Percentiles rank a stretch among this genome's conserved stretches.
phyloP scores from a whole-genome alignment of 2,888 invertebrate genomes.

The Augiades crinisus region DNA sequence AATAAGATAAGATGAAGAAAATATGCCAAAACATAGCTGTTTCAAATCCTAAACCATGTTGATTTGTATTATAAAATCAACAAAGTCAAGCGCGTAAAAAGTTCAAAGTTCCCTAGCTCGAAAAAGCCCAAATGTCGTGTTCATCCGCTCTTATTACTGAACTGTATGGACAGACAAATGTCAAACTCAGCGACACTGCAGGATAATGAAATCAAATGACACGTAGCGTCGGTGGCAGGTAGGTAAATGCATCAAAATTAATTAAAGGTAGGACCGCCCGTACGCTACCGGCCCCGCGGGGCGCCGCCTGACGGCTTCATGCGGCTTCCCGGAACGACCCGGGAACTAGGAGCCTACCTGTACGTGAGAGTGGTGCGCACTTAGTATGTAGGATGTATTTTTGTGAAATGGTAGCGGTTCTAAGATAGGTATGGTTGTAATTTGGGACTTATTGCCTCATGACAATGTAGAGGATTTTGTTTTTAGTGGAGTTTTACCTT shows the following conservation, averaged over 20 bases:
- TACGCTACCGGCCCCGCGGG: constrained; percentile 71
- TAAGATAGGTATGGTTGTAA: not conserved
- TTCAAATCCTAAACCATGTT: no score
- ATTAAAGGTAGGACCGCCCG: constrained; percentile 75
- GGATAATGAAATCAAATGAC: constrained; percentile 23
- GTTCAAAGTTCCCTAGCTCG: no score
- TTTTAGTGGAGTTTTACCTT: no score
- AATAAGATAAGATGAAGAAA: no score
- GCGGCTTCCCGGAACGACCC: constrained; percentile 69
- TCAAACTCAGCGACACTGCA: constrained; percentile 11
- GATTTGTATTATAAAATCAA: no score
- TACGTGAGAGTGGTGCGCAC: not conserved
- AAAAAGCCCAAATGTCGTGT: no score
- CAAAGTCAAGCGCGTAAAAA: no score
- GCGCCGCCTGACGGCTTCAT: constrained; percentile 70
- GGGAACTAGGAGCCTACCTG: not conserved
- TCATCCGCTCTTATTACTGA: no score
- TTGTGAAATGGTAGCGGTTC: not conserved
- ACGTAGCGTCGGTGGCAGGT: constrained; percentile 24
- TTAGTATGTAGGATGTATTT: not conserved
- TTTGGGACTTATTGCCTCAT: no score
- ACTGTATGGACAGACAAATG: constrained; percentile 16
- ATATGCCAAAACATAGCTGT: no score
- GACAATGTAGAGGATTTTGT: no score
- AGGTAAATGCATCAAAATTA: constrained; percentile 76